Evolutionary conservation across 2,113 vertebrate species (phyloP), one percentile per base, ranked within the genome.

Genomic region (Emydura subglobosa): DNA sequence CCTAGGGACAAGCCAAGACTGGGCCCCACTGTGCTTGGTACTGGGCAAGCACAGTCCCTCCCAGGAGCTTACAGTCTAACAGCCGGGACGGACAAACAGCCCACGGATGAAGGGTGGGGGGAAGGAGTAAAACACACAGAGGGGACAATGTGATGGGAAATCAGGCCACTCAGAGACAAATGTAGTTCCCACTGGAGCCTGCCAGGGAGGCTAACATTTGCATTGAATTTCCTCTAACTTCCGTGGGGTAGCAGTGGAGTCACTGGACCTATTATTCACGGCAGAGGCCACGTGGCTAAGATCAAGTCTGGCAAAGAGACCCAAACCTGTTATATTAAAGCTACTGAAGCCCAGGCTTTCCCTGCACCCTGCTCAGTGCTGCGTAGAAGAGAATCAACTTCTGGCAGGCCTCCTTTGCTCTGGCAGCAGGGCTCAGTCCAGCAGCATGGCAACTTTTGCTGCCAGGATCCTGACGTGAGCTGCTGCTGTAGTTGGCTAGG

Each of bases 381-480:
- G 19, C 2, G 19, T 39, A 39, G 21, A 10, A 34, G 6, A 65
- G 29, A 24, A 25, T 57, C 55, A 16, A 14, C 59, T 34, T 34
- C 31, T 14, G 16, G 59, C 59, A 65, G n/a, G 65, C 34, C 65
- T 39, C 65, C 19, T 39, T 19, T 34, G 19, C n/a, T 22, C n/a
- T 2, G 3, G n/a, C 19, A 72, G n/a, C 4, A 5, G 65, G 34
- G 9, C 9, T 0, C n/a, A n/a, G 65, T 22, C 65, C n/a, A 8
- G 10, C 9, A 2, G n/a, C 65, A 21, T 9, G 5, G 65, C 21
- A 39, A 22, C n/a, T 14, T 61, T 72, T n/a, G n/a, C n/a, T 72
- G 19, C 3, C 9, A 2, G 65, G n/a, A n/a, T 6, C n/a, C n/a
- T 72, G 65, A n/a, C 4, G n/a, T 22, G 65, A 72, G 65, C 9